Conservation (phyloP, 2,797 vertebrate genomes). For the Pangasius macronema region DNA sequence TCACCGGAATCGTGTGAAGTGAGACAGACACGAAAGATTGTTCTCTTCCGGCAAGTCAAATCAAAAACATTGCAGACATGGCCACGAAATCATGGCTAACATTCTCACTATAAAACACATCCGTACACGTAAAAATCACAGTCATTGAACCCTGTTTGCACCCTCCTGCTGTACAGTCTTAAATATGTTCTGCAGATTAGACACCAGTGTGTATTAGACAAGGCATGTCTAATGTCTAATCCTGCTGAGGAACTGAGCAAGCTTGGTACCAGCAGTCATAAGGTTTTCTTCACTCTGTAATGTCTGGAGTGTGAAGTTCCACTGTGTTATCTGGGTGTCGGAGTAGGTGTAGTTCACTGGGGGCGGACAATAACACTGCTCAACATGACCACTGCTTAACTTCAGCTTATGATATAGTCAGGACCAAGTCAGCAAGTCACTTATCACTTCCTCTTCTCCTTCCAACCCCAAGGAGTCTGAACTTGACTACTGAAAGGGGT, state of each 20-base stretch:
- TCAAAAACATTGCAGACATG: conserved; percentile 31
- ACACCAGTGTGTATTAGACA: background rate
- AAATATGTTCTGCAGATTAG: conserved; percentile 6
- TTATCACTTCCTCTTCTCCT: conserved; percentile 32
- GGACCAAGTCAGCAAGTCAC: background rate
- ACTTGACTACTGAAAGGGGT: background rate
- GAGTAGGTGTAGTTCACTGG: background rate
- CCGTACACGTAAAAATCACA: conserved; percentile 18
- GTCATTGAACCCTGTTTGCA: conserved; percentile 42
- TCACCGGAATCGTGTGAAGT: no score
- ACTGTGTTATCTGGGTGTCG: conserved; percentile 10
- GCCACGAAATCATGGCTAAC: conserved; percentile 29
- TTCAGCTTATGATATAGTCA: conserved; percentile 18
- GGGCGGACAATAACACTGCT: background rate
- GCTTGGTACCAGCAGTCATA: conserved; percentile 36
- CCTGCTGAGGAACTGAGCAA: conserved; percentile 7
- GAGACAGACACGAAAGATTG: no score
- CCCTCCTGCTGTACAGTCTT: conserved; percentile 31
- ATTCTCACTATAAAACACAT: conserved; percentile 31
- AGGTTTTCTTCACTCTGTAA: conserved; percentile 14
- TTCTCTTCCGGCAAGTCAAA: no score
- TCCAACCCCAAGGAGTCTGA: background rate
- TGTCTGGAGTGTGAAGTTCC: conserved; percentile 20
- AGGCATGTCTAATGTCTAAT: background rate
- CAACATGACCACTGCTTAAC: conserved; percentile 13